Evolutionary conservation across 2,797 vertebrate species (phyloP).

Genomic region (Enteromius afrohamiltoni): DNA sequence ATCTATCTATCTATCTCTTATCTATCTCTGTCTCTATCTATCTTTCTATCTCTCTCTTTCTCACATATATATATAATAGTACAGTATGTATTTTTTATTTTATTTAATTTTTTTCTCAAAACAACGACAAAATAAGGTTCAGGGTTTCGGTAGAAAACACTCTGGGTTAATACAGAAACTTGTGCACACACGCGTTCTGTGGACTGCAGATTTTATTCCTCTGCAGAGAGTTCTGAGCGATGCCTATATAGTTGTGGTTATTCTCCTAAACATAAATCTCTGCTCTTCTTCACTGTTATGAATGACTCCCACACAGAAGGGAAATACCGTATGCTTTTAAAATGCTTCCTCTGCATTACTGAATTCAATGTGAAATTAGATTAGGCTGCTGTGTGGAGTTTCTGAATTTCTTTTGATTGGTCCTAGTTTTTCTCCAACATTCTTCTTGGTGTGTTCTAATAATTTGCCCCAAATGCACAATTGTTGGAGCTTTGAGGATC

Average conservation of each 20-base stretch:
- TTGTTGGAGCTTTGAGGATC: constrained; percentile 15
- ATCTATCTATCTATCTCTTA: too few relatives aligned
- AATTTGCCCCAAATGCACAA: constrained; percentile 8
- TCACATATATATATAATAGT: too few relatives aligned
- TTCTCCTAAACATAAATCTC: constrained; percentile 7
- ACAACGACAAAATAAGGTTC: too few relatives aligned
- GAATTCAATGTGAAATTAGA: background rate
- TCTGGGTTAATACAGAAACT: background rate
- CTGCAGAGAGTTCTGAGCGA: background rate
- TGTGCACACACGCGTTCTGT: background rate
- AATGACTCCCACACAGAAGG: background rate
- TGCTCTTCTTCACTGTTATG: background rate
- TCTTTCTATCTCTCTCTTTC: too few relatives aligned
- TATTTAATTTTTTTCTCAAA: background rate
- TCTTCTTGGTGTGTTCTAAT: constrained; percentile 29
- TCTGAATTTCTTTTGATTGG: constrained; percentile 24
- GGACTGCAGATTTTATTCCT: constrained; percentile 4
- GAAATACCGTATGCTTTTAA: constrained; percentile 9
- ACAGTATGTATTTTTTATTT: too few relatives aligned
- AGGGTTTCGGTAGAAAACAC: background rate
- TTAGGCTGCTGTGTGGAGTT: constrained; percentile 18
- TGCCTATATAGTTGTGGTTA: constrained; percentile 3
- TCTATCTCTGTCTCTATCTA: too few relatives aligned
- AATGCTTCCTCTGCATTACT: constrained; percentile 13
- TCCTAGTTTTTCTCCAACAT: constrained; percentile 7